These are phyloP conservation scores for Acronicta psi DNA, from an alignment of 2,888 invertebrate genomes.

Conservation along the genomic window DNA sequence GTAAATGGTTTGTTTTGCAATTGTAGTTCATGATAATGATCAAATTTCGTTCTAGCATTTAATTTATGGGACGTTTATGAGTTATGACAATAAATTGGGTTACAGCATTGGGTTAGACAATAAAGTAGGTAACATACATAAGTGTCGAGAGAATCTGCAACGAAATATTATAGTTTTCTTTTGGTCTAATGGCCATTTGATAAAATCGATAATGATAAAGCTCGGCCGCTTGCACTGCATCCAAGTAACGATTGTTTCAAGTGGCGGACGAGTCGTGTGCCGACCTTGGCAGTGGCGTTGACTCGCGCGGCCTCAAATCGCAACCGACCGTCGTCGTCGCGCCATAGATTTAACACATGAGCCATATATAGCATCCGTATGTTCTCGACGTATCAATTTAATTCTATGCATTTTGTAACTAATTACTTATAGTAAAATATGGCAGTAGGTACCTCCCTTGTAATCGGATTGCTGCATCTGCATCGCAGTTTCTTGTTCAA, in stretches of 20 bases:
- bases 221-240: conserved; percentile 63
- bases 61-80: too few relatives aligned
- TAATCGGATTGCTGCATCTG: too few relatives aligned
- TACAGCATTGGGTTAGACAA: too few relatives aligned
- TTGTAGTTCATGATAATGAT: too few relatives aligned
- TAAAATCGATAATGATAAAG: conserved; percentile 38
- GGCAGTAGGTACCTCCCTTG: neutral
- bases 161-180: too few relatives aligned
- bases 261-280: conserved; percentile 69
- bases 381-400: conserved; percentile 12
- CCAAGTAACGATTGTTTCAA: conserved; percentile 65
- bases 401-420: too few relatives aligned
- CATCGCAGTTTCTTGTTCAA: too few relatives aligned
- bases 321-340: conserved; percentile 64
- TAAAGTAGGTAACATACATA: too few relatives aligned
- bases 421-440: neutral
- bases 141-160: too few relatives aligned
- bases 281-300: conserved; percentile 86
- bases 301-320: conserved; percentile 81
- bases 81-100: too few relatives aligned
- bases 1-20: too few relatives aligned
- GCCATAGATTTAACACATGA: conserved; percentile 68
- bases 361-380: conserved; percentile 54
- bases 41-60: too few relatives aligned
- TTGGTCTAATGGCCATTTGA: conserved; percentile 5